These are phyloP conservation scores for Corythornis leucogaster DNA, from an alignment of 2,797 vertebrate genomes.

Conservation along the genomic window DNA sequence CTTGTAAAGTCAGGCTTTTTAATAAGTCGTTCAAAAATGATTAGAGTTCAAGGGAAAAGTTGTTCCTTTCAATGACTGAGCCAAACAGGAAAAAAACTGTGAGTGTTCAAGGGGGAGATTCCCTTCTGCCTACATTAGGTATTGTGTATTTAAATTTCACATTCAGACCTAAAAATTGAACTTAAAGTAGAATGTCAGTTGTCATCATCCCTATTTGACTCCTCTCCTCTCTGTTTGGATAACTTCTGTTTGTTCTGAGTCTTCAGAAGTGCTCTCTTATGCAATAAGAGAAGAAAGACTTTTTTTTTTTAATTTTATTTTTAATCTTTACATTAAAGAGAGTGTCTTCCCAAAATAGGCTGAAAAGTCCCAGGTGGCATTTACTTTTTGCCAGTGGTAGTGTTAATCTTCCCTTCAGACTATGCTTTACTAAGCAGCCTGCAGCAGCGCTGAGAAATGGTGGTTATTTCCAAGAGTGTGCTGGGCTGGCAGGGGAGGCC, in stretches of 20 bases:
- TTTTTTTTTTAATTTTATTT: background rate
- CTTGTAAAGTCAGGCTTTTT: constrained; percentile 66
- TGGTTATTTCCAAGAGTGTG: background rate
- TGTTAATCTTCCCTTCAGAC: constrained; percentile 15
- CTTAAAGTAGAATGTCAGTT: background rate
- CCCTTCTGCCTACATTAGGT: background rate
- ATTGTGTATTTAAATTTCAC: background rate
- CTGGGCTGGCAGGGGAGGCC: background rate
- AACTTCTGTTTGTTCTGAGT: constrained; percentile 19
- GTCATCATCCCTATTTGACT: background rate
- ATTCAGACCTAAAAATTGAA: background rate
- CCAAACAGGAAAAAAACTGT: background rate
- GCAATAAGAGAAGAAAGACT: background rate
- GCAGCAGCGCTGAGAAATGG: background rate
- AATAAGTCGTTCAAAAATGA: constrained; percentile 66
- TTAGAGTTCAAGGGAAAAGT: constrained; percentile 59
- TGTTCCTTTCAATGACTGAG: constrained; percentile 50
- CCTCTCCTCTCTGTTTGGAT: background rate
- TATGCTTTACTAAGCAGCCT: background rate
- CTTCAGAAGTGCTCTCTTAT: background rate
- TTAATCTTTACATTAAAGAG: background rate
- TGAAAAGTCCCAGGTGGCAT: background rate
- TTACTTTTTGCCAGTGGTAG: background rate
- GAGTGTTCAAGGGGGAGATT: background rate
- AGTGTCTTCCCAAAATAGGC: background rate